phyloP scores from a whole-genome alignment of 2,113 vertebrate species.

The Phyllostomus discolor region DNA sequence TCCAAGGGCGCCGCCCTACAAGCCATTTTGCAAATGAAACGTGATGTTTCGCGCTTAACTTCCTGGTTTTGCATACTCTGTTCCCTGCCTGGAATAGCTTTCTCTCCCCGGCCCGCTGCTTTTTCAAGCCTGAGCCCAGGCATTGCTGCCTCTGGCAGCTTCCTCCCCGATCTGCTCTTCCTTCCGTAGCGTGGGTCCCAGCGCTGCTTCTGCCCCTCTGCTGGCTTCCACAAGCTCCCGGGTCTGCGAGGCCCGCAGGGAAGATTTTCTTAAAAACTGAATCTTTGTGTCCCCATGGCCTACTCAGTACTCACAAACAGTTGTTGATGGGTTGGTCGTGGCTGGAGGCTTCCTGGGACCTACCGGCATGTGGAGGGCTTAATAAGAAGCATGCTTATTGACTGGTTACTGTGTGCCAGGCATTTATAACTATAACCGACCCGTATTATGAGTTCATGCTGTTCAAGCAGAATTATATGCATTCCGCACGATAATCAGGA shows the following conservation, averaged over 20 bases:
- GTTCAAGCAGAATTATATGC: background rate
- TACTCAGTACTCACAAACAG: background rate
- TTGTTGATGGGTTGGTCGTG: background rate
- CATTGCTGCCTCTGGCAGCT: no score
- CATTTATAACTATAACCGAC: background rate
- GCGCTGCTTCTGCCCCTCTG: background rate
- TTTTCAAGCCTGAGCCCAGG: background rate
- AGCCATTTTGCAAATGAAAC: background rate
- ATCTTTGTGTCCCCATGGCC: background rate
- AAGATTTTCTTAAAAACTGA: background rate
- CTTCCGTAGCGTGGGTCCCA: background rate
- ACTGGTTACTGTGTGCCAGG: background rate
- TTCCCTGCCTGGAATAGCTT: background rate
- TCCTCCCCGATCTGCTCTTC: background rate
- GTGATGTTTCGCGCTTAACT: background rate
- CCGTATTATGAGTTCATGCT: background rate
- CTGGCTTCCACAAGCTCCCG: background rate
- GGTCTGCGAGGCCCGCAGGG: background rate
- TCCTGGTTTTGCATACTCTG: background rate
- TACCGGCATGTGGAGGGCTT: background rate
- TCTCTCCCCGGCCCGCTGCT: background rate
- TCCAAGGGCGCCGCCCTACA: fast-evolving
- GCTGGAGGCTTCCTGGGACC: background rate
- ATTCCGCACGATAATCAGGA: background rate
- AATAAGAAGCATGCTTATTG: background rate